Evolutionary conservation across 1,140 invertebrate genomes (phyloP).

Genomic region (Cydia strobilella): DNA sequence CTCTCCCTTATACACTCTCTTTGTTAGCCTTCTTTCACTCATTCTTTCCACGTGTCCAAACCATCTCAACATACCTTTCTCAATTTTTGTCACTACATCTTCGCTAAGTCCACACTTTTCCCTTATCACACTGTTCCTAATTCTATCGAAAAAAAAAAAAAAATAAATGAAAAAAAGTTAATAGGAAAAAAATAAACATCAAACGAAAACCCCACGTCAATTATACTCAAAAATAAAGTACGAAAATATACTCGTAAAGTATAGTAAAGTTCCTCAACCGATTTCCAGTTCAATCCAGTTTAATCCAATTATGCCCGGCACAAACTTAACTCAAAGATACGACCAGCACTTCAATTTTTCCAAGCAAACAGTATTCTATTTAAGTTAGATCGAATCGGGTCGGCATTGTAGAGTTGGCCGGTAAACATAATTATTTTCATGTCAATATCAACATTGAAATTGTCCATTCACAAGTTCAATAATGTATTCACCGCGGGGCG

Average conservation of each 20-base stretch:
- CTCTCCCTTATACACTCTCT: too few relatives aligned
- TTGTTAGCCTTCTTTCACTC: too few relatives aligned
- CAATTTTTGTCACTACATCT: too few relatives aligned
- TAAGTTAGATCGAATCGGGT: constrained; percentile 5
- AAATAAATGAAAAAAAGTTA: too few relatives aligned
- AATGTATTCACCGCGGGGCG: constrained; percentile 50
- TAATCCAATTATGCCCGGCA: background rate
- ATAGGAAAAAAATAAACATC: too few relatives aligned
- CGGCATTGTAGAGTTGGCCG: constrained; percentile 2
- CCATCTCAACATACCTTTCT: too few relatives aligned
- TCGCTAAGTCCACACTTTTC: too few relatives aligned
- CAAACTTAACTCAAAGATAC: background rate
- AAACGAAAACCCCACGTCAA: too few relatives aligned
- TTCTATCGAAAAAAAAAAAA: too few relatives aligned
- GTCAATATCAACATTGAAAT: constrained; percentile 58
- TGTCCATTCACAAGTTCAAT: constrained; percentile 55
- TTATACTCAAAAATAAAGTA: background rate
- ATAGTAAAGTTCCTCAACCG: background rate
- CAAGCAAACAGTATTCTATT: constrained; percentile 27
- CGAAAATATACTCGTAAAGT: background rate
- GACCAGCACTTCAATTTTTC: constrained; percentile 18
- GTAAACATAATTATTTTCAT: constrained; percentile 56
- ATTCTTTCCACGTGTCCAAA: too few relatives aligned
- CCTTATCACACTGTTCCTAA: too few relatives aligned
- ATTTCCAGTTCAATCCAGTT: background rate